These are phyloP conservation scores for Panurus biarmicus DNA, from an alignment of 2,113 vertebrate genomes.

Conservation along the genomic window DNA sequence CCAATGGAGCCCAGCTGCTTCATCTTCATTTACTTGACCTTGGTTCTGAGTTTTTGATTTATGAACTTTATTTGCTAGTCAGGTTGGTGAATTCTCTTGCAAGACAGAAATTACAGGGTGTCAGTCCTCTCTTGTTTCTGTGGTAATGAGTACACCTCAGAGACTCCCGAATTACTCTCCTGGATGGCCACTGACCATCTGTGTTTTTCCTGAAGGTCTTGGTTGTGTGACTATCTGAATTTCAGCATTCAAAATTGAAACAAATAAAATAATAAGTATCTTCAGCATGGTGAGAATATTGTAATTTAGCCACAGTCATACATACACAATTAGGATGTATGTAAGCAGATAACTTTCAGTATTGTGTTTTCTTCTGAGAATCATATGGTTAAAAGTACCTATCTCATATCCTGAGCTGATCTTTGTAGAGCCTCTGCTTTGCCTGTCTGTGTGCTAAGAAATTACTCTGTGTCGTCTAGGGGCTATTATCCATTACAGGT, in stretches of 20 bases:
- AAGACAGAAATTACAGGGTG: constrained; percentile 57
- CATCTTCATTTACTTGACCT: constrained; percentile 39
- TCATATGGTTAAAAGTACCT: background rate
- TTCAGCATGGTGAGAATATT: background rate
- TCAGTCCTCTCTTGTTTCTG: constrained; percentile 55
- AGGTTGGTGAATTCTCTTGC: constrained; percentile 57
- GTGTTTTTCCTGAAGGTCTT: constrained; percentile 44
- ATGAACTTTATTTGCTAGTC: constrained; percentile 55
- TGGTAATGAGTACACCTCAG: constrained; percentile 41
- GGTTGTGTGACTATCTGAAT: background rate
- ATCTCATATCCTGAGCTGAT: background rate
- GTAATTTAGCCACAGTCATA: background rate
- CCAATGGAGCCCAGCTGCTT: background rate
- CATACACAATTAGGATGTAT: background rate
- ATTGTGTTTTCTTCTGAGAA: background rate
- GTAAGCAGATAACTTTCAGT: background rate
- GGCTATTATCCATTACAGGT: background rate
- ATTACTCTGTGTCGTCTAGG: background rate
- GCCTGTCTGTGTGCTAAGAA: background rate
- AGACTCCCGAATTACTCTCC: constrained; percentile 60
- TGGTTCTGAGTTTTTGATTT: constrained; percentile 57
- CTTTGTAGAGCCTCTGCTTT: background rate
- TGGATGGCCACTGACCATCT: constrained; percentile 54
- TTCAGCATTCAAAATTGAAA: constrained; percentile 32
- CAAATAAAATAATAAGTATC: background rate